Base-by-base conservation (phyloP, 2,797 vertebrate species). In the Tadarida brasiliensis region DNA sequence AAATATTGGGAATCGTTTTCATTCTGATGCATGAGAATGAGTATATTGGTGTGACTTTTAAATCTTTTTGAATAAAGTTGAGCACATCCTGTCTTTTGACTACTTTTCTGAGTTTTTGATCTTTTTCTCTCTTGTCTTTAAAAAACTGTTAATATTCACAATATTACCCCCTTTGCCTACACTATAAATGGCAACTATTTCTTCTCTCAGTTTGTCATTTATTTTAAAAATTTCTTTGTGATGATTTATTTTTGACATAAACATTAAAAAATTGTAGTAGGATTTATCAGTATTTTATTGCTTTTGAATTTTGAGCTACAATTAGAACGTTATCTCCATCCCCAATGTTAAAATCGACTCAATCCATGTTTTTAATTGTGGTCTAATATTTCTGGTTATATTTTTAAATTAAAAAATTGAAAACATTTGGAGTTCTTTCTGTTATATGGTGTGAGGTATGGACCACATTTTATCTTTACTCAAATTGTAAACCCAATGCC, bases 391-490 rank as follows among this genome's bases (percentile, higher is more conserved):
- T 63, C 51, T 8, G 5, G 17, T 28, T 71, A 67, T 71, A 39
- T 30, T 87, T 91, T n/a, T 2, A 61, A 67, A 35, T 71, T 24
- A 76, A 92, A 20, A 39, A 39, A 82, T 93, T 59, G 33, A 30
- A 28, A 33, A 14, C 1, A 5, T 44, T 22, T 33, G 7, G 2
- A 22, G 30, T 47, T 39, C 68, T 77, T 68, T 30, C 26, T 49
- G 49, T 17, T 22, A 3, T 15, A 7, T 39, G 10, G 4, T 28
- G 24, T 61, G 49, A 94, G 26, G 11, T 17, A 44, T 4, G 26
- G 33, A 24, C 67, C 26, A 22, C 39, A 51, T 5, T 63, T 63
- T 19, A 3, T 20, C 35, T 93, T 73, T 30, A 65, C 17, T 20
- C 24, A 67, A 11, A n/a, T n/a, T 28, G 61, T 12, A 12, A 80